Evolutionary conservation across 30 jellyfish, hydroid and myxozoan genomes (phyloP).

Genomic region (Cassiopea xamachana): DNA sequence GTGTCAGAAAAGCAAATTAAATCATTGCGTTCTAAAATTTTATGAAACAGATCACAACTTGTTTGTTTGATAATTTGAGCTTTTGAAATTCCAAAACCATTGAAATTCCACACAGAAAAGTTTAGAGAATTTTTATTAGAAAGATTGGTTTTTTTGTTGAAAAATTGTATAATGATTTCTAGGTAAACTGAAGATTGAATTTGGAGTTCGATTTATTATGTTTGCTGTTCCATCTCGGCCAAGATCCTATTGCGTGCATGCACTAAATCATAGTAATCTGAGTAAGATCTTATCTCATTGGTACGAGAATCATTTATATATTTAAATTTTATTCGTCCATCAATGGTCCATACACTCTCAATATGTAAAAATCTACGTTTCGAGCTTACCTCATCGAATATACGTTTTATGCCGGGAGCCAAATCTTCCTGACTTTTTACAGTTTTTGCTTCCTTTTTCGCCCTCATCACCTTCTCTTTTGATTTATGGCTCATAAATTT

Average conservation of each 20-base stretch:
- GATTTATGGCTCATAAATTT: conserved; percentile 31
- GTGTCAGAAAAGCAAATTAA: conserved; percentile 53
- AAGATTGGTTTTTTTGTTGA: neutral
- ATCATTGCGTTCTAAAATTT: conserved; percentile 6
- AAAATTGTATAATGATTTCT: neutral
- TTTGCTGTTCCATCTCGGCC: conserved; percentile 18
- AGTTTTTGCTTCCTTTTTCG: neutral
- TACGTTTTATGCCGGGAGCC: conserved; percentile 25
- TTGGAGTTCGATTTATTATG: neutral
- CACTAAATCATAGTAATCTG: neutral
- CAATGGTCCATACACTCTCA: conserved; percentile 34
- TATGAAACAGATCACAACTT: conserved; percentile 7
- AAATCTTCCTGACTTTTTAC: conserved; percentile 12
- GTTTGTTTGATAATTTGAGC: neutral
- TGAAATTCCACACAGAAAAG: conserved; percentile 23
- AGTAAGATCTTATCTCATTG: conserved; percentile 5
- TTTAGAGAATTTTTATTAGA: neutral
- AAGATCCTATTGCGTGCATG: neutral
- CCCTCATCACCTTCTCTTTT: conserved; percentile 9
- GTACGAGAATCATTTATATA: conserved; percentile 6
- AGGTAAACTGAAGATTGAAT: neutral
- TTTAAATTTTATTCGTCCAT: conserved; percentile 13
- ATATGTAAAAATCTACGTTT: neutral
- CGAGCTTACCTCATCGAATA: neutral
- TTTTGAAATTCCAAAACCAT: conserved; percentile 33